These are phyloP conservation scores for Linnaemya vulpina DNA, from an alignment of 2,888 invertebrate species.

Conservation along the genomic window DNA sequence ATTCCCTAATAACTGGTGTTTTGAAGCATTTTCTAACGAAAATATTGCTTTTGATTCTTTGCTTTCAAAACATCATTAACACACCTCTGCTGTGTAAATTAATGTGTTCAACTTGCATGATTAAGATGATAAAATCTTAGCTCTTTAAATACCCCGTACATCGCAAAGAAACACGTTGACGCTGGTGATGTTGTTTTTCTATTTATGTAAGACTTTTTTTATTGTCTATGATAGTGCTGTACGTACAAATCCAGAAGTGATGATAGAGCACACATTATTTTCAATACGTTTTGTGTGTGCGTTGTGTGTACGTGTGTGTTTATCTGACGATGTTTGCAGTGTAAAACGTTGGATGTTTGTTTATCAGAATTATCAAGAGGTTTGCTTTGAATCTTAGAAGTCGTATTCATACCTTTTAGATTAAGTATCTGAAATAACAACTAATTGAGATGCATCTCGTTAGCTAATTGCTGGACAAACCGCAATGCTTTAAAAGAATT, in stretches of 20 bases:
- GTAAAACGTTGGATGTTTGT: constrained; percentile 20
- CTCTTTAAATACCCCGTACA: constrained; percentile 30
- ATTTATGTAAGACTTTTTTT: constrained; percentile 9
- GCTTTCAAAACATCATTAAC: constrained; percentile 70
- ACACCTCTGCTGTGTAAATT: constrained; percentile 71
- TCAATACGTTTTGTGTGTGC: background rate
- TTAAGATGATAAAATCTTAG: constrained; percentile 71
- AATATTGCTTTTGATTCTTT: constrained; percentile 69
- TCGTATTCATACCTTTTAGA: constrained; percentile 63
- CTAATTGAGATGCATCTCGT: constrained; percentile 71
- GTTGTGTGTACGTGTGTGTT: background rate
- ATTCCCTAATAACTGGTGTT: constrained; percentile 16
- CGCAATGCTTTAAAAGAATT: constrained; percentile 29
- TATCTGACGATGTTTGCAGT: too few relatives aligned
- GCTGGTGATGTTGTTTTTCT: constrained; percentile 18
- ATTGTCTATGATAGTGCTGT: background rate
- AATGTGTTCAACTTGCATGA: constrained; percentile 72
- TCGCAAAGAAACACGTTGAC: background rate
- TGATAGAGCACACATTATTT: background rate
- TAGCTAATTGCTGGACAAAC: constrained; percentile 69
- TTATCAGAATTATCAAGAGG: constrained; percentile 45
- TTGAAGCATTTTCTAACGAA: constrained; percentile 54
- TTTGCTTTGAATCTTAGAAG: constrained; percentile 8
- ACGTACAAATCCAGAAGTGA: constrained; percentile 2
- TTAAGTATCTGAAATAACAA: constrained; percentile 69